A percentile compares a stretch with the other conserved stretches of the same genome.
These are phyloP conservation scores for Acipenser transmontanus DNA, from an alignment of 2,797 vertebrate species.

Conservation along the genomic window DNA sequence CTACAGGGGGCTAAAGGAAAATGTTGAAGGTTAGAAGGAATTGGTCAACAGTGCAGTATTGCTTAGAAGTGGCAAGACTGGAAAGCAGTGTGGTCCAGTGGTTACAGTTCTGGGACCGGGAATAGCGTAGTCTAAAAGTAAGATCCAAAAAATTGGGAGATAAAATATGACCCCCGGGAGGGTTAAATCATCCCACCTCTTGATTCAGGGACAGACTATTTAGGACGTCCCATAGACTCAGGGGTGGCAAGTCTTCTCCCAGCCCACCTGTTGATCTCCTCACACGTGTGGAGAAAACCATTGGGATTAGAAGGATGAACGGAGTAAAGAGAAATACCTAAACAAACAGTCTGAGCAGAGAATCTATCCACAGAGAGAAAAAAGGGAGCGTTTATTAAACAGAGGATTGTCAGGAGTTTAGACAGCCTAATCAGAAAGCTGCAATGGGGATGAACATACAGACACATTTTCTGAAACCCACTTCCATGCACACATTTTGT, in stretches of 20 bases:
- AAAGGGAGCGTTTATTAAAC: conserved; percentile 26
- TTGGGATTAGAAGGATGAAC: not conserved
- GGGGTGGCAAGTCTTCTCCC: not conserved
- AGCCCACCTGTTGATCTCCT: not conserved
- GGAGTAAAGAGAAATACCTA: not conserved
- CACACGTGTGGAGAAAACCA: not conserved
- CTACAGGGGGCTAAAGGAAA: conserved; percentile 28
- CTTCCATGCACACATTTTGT: conserved; percentile 1
- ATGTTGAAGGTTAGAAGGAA: conserved; percentile 15
- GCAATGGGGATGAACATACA: not conserved
- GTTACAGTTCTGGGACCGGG: no score
- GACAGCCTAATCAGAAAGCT: not conserved
- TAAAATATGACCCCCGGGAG: no score
- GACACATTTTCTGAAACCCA: conserved; percentile 10
- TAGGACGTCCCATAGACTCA: not conserved
- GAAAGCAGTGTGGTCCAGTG: no score
- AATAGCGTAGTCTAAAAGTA: no score
- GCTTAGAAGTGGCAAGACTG: no score
- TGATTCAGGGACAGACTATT: not conserved
- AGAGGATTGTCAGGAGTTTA: conserved; percentile 21
- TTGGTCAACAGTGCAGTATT: not conserved
- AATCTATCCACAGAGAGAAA: conserved; percentile 15
- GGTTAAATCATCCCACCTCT: not conserved
- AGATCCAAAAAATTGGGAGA: no score
- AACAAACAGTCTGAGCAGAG: conserved; percentile 18